Base-by-base conservation (phyloP, 2,888 invertebrate genomes). In the Pseudococcus longispinus region DNA sequence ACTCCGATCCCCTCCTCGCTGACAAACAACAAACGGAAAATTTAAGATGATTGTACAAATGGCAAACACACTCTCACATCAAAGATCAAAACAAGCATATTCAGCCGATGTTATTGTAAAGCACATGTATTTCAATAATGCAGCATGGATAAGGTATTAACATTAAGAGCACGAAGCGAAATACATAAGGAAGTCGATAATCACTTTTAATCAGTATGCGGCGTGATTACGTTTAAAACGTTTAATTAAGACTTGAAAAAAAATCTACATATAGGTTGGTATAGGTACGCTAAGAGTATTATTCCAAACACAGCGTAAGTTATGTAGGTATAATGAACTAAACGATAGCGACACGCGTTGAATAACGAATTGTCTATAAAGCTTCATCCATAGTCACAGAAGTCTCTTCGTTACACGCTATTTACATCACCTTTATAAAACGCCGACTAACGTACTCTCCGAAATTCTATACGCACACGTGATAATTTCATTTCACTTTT, bases 341-440 rank as follows among this genome's bases (percentile, higher is more conserved):
- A 74, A 74, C 74, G 74, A 32, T 32, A 37, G 32, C 74, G 74
- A 74, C 74, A 74, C 74, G 74, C 26, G 74, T 74, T 74, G 74
- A 74, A 74, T 74, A 26, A 74, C 18, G 74, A 74, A 26, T 70
- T 74, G 65, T 32, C 74, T 74, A 32, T 37, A 11, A 29, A 20
- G n/a, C 70, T 15, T 70, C 26, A 51, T 26, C 20, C 70, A n/a
- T n/a, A 15, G 13, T 29, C 23, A 26, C 4, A 8, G 23, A 37
- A 37, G 37, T 37, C 1, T 65, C 26, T 65, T 65, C 65, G 65
- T 65, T 65, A 65, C 26, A 65, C 51, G 51, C 51, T 51, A 51
- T 51, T 51, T 51, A 65, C 26, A 20, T 26, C 26, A 26, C 13
- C 65, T 65, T 65, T 51, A 51, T 51, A 51, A 51, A n/a, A n/a